Evolutionary conservation across 2,888 invertebrate species (phyloP).

Genomic region (Parapristionchus giblindavisi): DNA sequence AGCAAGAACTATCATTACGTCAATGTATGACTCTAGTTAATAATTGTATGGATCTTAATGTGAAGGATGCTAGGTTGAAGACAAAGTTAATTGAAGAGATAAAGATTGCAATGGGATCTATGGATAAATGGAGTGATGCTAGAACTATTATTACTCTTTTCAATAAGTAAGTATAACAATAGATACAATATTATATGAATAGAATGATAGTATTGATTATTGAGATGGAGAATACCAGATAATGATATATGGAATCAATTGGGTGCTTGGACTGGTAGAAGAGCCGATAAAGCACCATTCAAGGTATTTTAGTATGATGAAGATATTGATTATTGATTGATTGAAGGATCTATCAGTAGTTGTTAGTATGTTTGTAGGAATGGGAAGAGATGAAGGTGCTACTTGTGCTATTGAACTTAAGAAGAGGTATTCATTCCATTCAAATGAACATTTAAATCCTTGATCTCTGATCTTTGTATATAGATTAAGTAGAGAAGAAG

Average conservation of each 20-base stretch:
- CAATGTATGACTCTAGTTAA: constrained; percentile 7
- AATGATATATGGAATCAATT: not conserved
- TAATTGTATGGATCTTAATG: not conserved
- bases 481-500: not conserved
- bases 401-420: no score
- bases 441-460: no score
- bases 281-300: not conserved
- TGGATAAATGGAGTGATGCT: constrained; percentile 7
- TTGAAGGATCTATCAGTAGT: constrained; percentile 9
- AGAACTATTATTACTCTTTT: constrained; percentile 7
- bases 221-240: constrained; percentile 5
- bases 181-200: not conserved
- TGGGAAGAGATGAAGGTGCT: no score
- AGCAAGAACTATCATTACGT: not conserved
- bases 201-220: not conserved
- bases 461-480: no score
- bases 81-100: not conserved
- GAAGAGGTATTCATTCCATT: no score
- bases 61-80: not conserved
- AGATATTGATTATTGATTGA: not conserved
- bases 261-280: not conserved
- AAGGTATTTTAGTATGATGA: constrained; percentile 2
- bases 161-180: not conserved
- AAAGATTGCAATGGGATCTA: not conserved
- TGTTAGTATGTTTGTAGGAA: not conserved